These are phyloP conservation scores for Triplophysa siluroides DNA, from an alignment of 2,113 vertebrate genomes.

Conservation along the genomic window DNA sequence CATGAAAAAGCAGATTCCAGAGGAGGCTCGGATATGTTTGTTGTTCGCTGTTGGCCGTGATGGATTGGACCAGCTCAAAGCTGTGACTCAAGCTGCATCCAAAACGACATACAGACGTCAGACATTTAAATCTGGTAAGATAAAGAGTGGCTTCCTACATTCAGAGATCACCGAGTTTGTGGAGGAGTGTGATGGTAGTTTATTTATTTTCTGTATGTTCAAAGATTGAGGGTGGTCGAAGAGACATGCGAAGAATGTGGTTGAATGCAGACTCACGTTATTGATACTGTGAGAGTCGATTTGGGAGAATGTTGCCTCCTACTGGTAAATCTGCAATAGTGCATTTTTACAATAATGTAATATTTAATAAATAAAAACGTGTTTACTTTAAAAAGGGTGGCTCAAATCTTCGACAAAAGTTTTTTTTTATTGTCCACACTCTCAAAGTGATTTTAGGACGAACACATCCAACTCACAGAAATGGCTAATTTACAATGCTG, in stretches of 20 bases:
- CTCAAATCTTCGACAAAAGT: constrained; percentile 1
- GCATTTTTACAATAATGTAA: not conserved
- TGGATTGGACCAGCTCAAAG: constrained; percentile 31
- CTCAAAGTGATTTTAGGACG: constrained; percentile 28
- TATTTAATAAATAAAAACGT: not conserved
- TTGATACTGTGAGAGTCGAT: not conserved
- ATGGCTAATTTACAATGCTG: not conserved
- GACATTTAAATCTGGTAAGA: not conserved
- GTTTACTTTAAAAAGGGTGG: not conserved
- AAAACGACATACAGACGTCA: constrained; percentile 12
- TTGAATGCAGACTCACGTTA: not conserved
- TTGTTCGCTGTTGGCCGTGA: constrained; percentile 30
- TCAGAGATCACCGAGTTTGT: not conserved
- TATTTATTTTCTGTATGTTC: not conserved
- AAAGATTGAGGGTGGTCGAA: not conserved
- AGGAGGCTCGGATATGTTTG: not conserved
- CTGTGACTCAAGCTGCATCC: constrained; percentile 27
- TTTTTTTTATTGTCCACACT: constrained; percentile 41
- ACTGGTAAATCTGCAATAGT: constrained; percentile 32
- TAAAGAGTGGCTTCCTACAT: constrained; percentile 2
- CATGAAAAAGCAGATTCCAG: not conserved
- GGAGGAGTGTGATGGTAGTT: not conserved
- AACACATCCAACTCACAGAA: not conserved
- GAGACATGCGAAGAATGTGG: not conserved
- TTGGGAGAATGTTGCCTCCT: constrained; percentile 44